These are phyloP conservation scores for Caradrina kadenii DNA, from an alignment of 2,888 invertebrate species.

Conservation along the genomic window DNA sequence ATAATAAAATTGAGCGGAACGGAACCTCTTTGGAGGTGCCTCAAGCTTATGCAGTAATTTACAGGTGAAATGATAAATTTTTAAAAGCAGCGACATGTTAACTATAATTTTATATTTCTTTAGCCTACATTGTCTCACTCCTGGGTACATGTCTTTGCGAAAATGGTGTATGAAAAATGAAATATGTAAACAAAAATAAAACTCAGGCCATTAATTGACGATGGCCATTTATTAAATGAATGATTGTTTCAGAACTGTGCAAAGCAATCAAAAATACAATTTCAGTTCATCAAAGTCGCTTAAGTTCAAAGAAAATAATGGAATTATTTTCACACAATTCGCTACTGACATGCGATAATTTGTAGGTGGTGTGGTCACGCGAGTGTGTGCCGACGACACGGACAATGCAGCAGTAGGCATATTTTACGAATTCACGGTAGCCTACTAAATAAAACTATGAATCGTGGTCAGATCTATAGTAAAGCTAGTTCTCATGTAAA, in stretches of 20 bases:
- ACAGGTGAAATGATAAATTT: neutral
- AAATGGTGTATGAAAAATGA: neutral
- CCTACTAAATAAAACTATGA: neutral
- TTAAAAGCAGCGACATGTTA: neutral
- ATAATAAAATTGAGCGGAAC: slow-evolving; percentile 15
- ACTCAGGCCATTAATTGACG: slow-evolving; percentile 5
- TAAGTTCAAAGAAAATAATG: slow-evolving; percentile 47
- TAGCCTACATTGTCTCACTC: neutral
- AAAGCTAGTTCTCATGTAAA: neutral
- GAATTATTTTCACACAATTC: slow-evolving; percentile 50
- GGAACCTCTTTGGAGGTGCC: neutral
- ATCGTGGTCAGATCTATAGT: neutral
- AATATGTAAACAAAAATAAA: slow-evolving; percentile 4
- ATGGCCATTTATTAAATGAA: slow-evolving; percentile 25
- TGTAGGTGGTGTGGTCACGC: slow-evolving; percentile 39
- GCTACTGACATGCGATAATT: slow-evolving; percentile 47
- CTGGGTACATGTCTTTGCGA: neutral
- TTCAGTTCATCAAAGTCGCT: slow-evolving; percentile 37
- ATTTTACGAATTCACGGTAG: neutral
- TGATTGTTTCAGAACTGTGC: slow-evolving; percentile 8
- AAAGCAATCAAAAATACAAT: slow-evolving; percentile 41
- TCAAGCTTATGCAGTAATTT: neutral
- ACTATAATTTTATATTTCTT: neutral
- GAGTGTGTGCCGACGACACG: slow-evolving; percentile 15
- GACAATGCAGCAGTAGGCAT: neutral